Conservation (phyloP, 2,888 invertebrate species). For the Odontocolon sp. region DNA sequence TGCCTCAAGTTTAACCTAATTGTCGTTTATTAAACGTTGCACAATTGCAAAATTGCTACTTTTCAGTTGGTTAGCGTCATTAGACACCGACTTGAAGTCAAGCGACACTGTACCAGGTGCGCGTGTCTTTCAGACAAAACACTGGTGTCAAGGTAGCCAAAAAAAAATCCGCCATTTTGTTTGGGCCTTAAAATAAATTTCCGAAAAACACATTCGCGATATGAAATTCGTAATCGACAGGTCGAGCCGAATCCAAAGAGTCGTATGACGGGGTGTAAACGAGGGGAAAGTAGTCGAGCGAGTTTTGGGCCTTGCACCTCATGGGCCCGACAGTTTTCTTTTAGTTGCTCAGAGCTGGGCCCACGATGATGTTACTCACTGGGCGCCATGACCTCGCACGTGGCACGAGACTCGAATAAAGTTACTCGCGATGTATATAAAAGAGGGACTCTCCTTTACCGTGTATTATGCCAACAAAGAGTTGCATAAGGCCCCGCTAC, state of each 20-base stretch:
- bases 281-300: not conserved
- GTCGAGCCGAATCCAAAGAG: not conserved
- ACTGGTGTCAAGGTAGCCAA: slow-evolving; percentile 51
- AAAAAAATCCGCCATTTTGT: no score
- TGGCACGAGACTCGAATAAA: slow-evolving; percentile 61
- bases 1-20: slow-evolving; percentile 70
- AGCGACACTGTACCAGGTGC: slow-evolving; percentile 51
- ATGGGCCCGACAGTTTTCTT: not conserved
- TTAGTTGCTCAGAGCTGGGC: not conserved
- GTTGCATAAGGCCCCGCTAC: slow-evolving; percentile 68
- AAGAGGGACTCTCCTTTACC: slow-evolving; percentile 53
- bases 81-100: slow-evolving; percentile 55
- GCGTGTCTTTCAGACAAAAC: slow-evolving; percentile 23
- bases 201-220: not conserved
- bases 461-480: slow-evolving; percentile 70
- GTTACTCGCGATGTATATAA: slow-evolving; percentile 6
- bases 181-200: not conserved
- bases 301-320: slow-evolving; percentile 7
- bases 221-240: not conserved
- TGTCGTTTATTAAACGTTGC: slow-evolving; percentile 72
- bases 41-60: slow-evolving; percentile 67
- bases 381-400: slow-evolving; percentile 62
- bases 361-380: slow-evolving; percentile 46
- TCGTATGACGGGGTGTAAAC: not conserved
- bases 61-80: slow-evolving; percentile 65